Base-by-base conservation (phyloP, 2,888 invertebrate species). In the Malachius bipustulatus region DNA sequence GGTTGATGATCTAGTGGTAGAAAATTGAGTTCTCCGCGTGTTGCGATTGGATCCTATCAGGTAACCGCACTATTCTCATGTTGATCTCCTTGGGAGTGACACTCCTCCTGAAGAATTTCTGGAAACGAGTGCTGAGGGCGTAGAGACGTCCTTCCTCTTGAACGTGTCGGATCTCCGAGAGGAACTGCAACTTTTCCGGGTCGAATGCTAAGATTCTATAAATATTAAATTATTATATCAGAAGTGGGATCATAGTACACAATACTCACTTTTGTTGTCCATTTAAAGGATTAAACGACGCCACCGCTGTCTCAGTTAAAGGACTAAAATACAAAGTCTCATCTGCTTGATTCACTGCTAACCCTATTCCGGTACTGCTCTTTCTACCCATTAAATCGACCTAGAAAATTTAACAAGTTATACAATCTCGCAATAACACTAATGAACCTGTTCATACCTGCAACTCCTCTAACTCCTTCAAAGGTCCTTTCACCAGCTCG, bases 311-410 rank as follows among this genome's bases (percentile, higher is more conserved):
- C 62, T 88, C 85, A 0, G 75, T 71, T 31, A 85, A 62, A 0
- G 87, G 85, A 41, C 83, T 76, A 60, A 87, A 87, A 45, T 79
- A 67, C 36, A 88, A 69, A 24, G 79, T 76, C 40, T 82, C 79
- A 46, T 82, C 82, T 0, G 68, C 63, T 0, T 77, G 75, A 44
- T 83, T 79, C 1, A 83, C 71, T 0, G 77, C 71, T 12, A 87
- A 52, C 0, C 80, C 81, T 4, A 87, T 67, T 3, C 87, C 85
- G 57, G 85, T 85, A 0, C 87, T 87, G 0, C 85, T 82, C 59
- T 88, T 87, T 51, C 76, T 77, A 0, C 87, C 87, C 9, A 84
- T 81, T 30, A 85, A 64, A n/a, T n/a, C n/a, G n/a, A n/a, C n/a
- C n/a, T n/a, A n/a, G n/a, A n/a, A n/a, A n/a, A n/a, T n/a, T n/a